Base-by-base conservation (phyloP, 1,140 invertebrate genomes). In the Dinoponera quadriceps region DNA sequence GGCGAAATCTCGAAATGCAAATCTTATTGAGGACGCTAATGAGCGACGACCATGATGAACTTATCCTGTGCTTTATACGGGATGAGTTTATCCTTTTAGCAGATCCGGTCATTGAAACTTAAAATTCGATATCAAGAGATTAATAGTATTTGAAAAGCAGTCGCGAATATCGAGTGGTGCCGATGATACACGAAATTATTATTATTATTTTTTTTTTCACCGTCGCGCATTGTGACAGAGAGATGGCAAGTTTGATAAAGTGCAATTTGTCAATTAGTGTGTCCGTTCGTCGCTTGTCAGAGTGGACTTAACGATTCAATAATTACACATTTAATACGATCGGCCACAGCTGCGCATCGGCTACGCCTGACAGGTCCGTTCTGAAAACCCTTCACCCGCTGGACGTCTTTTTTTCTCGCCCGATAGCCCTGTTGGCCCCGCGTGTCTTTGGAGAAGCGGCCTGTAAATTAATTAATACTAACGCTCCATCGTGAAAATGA, bases 291-390 rank as follows among this genome's bases (percentile, higher is more conserved):
- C 59, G 48, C 65, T 85, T 88, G 87, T 89, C 87, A 85, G 83
- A 74, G 74, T 59, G 71, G 51, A 51, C 59, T 83, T 87, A 86
- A 83, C 69, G 66, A 90, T 83, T 86, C 68, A 77, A 90, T 91
- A 91, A 91, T 91, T 89, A 88, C 72, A 90, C 73, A 85, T 89
- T 91, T 88, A 81, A 86, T 48, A 62, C 69, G 63, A 89, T 88
- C 82, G 73, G 29, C 68, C 59, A 77, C 87, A 89, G 87, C 87
- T 90, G 89, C 60, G 57, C 60, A 59, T 49, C 54, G 81, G 60
- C 65, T 51, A 62, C 65, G 66, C 51, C 78, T 85, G 83, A 85
- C 78, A 81, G 68, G 85, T 78, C 48, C 73, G 82, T 84, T 89
- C 51, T 73, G 73, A 84, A 86, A 88, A 86, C 83, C 81, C 68